Evolutionary conservation across 2,888 invertebrate genomes (phyloP).

Genomic region (Temnothorax unifasciatus): DNA sequence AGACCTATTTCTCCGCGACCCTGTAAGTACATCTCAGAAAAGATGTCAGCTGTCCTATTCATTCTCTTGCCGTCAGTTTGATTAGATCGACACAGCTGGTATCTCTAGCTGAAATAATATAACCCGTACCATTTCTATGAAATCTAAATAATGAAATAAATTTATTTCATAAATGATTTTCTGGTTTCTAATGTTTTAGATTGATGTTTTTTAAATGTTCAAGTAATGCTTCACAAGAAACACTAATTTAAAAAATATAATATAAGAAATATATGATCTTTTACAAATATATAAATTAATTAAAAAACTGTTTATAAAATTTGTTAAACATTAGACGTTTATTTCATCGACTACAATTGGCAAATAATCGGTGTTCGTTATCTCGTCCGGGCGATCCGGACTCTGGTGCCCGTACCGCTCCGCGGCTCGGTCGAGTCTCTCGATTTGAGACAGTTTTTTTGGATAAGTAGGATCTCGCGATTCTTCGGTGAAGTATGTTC

Average conservation of each 20-base stretch:
- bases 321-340: no score
- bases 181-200: neutral
- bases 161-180: neutral
- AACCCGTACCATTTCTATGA: neutral
- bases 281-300: no score
- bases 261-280: no score
- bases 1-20: conserved; percentile 67
- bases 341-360: no score
- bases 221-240: neutral
- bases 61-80: conserved; percentile 8
- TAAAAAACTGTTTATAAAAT: no score
- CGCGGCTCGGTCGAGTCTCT: no score
- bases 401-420: no score
- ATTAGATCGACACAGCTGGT: conserved; percentile 63
- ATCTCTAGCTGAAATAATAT: conserved; percentile 1
- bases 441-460: no score
- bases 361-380: no score
- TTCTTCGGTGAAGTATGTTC: no score
- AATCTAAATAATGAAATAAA: neutral
- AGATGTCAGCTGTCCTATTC: conserved; percentile 63
- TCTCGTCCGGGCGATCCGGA: no score
- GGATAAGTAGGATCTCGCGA: no score
- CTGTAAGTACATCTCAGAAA: conserved; percentile 14
- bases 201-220: neutral
- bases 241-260: neutral